Conservation (phyloP, 2,113 vertebrate species). For the Hemiprocne comata region DNA sequence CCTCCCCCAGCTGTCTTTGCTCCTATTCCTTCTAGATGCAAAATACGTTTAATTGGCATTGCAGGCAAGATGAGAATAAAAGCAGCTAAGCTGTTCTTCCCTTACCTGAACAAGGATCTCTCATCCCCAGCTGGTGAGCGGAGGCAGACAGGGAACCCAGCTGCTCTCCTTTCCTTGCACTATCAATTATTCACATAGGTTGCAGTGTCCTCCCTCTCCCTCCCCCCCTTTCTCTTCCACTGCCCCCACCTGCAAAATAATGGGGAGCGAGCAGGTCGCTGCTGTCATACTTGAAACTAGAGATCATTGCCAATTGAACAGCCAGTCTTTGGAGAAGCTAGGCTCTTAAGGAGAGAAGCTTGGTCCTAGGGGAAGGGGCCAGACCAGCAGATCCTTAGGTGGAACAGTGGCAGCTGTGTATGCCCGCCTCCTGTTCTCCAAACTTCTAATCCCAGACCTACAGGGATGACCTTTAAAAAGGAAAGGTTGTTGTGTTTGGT, state of each 20-base stretch:
- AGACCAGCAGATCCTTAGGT: neutral
- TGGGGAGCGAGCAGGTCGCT: slow-evolving; percentile 26
- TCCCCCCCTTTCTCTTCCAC: slow-evolving; percentile 69
- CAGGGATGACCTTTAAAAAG: slow-evolving; percentile 27
- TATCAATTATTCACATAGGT: slow-evolving; percentile 76
- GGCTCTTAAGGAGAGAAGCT: neutral
- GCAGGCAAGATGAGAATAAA: slow-evolving; percentile 10
- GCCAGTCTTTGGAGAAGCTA: neutral
- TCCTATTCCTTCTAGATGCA: neutral
- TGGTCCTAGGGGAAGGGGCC: neutral
- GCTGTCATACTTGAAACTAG: slow-evolving; percentile 73
- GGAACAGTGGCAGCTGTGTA: neutral
- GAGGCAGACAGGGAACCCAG: slow-evolving; percentile 61
- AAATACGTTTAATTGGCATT: slow-evolving; percentile 50
- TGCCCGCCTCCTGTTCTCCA: neutral
- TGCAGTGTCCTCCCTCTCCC: slow-evolving; percentile 78
- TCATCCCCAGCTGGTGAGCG: slow-evolving; percentile 59
- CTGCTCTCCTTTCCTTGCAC: slow-evolving; percentile 57
- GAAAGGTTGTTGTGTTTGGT: neutral
- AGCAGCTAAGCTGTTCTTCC: slow-evolving; percentile 33
- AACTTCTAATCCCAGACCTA: neutral
- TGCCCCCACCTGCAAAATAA: slow-evolving; percentile 66
- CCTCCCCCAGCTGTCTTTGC: neutral
- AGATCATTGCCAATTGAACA: neutral
- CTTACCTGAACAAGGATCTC: slow-evolving; percentile 63